Evolutionary conservation across 2,113 vertebrate species (phyloP).

Genomic region (Perccottus glenii): DNA sequence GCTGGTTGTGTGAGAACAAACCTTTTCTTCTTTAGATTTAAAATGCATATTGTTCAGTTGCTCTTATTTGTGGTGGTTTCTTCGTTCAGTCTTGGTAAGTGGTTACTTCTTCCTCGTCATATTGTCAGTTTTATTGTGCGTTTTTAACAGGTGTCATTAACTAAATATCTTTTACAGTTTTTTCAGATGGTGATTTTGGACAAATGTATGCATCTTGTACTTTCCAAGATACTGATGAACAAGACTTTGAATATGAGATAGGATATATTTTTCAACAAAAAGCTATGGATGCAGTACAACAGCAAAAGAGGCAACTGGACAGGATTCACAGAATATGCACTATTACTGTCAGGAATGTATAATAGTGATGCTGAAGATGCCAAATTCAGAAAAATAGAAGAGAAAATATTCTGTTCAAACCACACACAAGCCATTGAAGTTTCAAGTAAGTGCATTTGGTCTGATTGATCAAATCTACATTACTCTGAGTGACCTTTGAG

Average conservation of each 20-base stretch:
- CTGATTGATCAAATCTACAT: neutral
- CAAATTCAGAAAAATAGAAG: neutral
- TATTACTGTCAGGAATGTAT: rapidly evolving
- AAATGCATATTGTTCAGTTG: neutral
- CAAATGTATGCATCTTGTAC: conserved; percentile 15
- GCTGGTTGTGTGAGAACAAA: neutral
- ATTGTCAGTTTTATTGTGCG: neutral
- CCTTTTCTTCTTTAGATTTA: neutral
- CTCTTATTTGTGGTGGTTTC: neutral
- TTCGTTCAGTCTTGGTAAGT: conserved; percentile 15
- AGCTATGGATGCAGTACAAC: conserved; percentile 29
- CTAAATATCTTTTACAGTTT: conserved; percentile 14
- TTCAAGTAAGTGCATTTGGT: neutral
- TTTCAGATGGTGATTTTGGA: conserved; percentile 6
- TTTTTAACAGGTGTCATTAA: neutral
- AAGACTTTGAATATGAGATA: neutral
- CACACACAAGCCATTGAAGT: rapidly evolving
- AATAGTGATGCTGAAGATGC: rapidly evolving
- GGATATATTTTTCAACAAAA: neutral
- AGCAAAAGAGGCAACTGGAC: conserved; percentile 39
- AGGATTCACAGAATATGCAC: neutral
- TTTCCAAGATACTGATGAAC: neutral
- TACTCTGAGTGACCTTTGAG: too few relatives aligned
- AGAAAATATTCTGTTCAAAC: neutral
- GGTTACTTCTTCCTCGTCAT: too few relatives aligned